Conservation (phyloP, 2,113 vertebrate species). For the Hydrochoerus hydrochaeris region DNA sequence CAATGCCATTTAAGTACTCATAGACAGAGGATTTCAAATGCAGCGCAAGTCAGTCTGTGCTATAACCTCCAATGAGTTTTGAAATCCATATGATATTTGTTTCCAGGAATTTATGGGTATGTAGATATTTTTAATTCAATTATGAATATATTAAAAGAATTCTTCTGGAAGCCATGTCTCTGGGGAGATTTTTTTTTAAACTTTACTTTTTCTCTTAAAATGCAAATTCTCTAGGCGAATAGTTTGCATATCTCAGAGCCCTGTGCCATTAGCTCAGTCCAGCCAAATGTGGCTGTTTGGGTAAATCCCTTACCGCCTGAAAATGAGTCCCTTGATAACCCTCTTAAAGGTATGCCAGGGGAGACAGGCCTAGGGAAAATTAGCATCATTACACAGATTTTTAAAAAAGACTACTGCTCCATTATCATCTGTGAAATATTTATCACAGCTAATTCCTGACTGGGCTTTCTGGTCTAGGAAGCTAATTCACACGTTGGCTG, state of each 20-base stretch:
- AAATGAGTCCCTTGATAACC: not conserved
- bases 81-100: not conserved
- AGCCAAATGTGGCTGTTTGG: not conserved
- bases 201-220: not conserved
- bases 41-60: not conserved
- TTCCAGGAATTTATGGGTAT: not conserved
- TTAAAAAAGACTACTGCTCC: not conserved
- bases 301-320: not conserved
- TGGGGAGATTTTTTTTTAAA: not conserved
- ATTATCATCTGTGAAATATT: not conserved
- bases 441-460: not conserved
- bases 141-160: not conserved
- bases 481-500: not conserved
- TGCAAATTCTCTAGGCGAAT: not conserved
- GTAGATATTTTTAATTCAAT: not conserved
- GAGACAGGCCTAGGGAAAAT: not conserved
- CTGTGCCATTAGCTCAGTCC: not conserved
- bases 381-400: not conserved
- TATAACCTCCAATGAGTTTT: not conserved
- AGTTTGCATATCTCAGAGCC: not conserved
- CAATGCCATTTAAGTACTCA: not conserved
- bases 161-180: not conserved
- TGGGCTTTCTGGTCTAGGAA: not conserved
- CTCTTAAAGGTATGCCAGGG: not conserved
- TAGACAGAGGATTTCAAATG: not conserved